phyloP scores from a whole-genome alignment of 2,888 invertebrate species.

The Anoncus sp. region DNA sequence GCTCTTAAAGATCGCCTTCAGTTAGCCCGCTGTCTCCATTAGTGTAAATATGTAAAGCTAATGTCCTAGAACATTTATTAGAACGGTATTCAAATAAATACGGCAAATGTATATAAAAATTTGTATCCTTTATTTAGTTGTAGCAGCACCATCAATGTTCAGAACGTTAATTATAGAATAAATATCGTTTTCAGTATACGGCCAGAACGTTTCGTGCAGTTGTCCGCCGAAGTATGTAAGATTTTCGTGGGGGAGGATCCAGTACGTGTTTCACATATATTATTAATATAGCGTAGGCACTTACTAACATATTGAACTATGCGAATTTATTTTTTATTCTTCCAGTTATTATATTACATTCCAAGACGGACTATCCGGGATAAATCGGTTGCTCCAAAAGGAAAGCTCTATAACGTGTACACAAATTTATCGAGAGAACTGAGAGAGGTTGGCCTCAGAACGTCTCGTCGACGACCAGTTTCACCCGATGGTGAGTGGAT shows the following conservation, averaged over 20 bases:
- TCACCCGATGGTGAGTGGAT: no score
- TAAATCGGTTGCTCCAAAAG: conserved; percentile 14
- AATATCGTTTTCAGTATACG: conserved; percentile 4
- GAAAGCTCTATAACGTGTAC: conserved; percentile 17
- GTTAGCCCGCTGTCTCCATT: neutral
- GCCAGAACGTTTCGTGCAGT: conserved; percentile 18
- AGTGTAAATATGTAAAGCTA: neutral
- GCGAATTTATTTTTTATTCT: neutral
- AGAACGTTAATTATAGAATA: neutral
- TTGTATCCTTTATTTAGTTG: no score
- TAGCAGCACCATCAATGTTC: no score
- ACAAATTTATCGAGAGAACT: conserved; percentile 4
- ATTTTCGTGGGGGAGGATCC: conserved; percentile 20
- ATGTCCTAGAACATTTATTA: no score
- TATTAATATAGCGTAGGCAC: no score
- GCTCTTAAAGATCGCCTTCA: neutral
- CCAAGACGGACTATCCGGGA: conserved; percentile 1
- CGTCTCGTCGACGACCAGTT: neutral
- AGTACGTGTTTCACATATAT: neutral
- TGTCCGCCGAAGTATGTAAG: conserved; percentile 1
- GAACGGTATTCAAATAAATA: no score
- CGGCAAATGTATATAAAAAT: no score
- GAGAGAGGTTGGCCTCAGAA: conserved; percentile 1
- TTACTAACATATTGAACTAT: no score
- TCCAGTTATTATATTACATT: conserved; percentile 15